phyloP scores from a whole-genome alignment of 2,797 vertebrate species.

The Sebastes elongatus region DNA sequence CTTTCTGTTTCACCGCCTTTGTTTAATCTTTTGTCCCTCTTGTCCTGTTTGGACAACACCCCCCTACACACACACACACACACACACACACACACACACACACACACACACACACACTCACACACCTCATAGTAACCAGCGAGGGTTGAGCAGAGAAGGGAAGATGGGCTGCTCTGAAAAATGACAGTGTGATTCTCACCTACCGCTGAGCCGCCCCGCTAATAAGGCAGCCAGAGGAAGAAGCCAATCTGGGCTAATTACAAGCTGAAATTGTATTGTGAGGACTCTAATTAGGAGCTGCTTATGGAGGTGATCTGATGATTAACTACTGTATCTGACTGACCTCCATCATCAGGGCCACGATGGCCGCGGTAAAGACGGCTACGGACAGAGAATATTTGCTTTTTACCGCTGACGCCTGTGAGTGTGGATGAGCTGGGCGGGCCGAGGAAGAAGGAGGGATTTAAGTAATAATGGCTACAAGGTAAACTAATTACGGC shows the following conservation, averaged over 20 bases:
- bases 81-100: too few relatives aligned
- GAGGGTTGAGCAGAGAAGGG: slow-evolving; percentile 60
- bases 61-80: not conserved
- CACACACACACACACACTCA: too few relatives aligned
- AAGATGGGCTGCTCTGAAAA: slow-evolving; percentile 83
- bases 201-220: slow-evolving; percentile 89
- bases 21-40: slow-evolving; percentile 64
- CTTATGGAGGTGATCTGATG: slow-evolving; percentile 93
- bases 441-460: slow-evolving; percentile 75
- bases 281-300: slow-evolving; percentile 95
- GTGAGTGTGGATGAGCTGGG: slow-evolving; percentile 46
- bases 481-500: slow-evolving; percentile 98
- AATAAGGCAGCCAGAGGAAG: slow-evolving; percentile 92
- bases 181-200: slow-evolving; percentile 88
- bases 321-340: slow-evolving; percentile 92
- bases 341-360: slow-evolving; percentile 90
- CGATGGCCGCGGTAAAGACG: slow-evolving; percentile 78
- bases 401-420: slow-evolving; percentile 79
- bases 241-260: slow-evolving; percentile 97
- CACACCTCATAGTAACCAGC: slow-evolving; percentile 33
- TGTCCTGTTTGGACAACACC: slow-evolving; percentile 65
- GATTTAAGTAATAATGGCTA: slow-evolving; percentile 94
- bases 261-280: slow-evolving; percentile 94
- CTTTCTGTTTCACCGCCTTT: slow-evolving; percentile 55
- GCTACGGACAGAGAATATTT: slow-evolving; percentile 84